Evolutionary conservation across 2,888 invertebrate genomes (phyloP), one percentile per base, ranked within the genome.

Genomic region (Macropis europaea): DNA sequence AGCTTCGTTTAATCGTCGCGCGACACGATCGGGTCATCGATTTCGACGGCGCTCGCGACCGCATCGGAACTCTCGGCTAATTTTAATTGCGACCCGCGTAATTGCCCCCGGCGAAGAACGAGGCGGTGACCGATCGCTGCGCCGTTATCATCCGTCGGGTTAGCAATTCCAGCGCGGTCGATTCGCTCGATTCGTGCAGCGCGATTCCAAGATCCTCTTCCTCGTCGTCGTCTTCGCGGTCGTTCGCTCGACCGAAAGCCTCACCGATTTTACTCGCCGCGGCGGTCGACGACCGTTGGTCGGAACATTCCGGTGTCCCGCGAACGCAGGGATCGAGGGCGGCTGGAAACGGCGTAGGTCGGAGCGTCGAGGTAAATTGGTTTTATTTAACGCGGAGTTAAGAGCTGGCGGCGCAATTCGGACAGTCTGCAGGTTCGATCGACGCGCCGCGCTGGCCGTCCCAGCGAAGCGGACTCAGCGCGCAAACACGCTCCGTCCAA

Each of bases 381-480:
- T 15, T 45, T 43, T 11, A 4, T 24, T 43, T 24, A 32, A 24
- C 2, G 38, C 15, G 2, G 6, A n/a, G n/a, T n/a, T n/a, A n/a
- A 40, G 1, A 6, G 34, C 9, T 34, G 47, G 62, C 47, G 13
- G 11, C 3, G 34, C 28, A 13, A n/a, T n/a, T n/a, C n/a, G 50
- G 52, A 36, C 43, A 19, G 63, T 72, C 61, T 57, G 72, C 40
- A 47, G 57, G 54, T 45, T 32, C 71, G 75, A 69, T 75, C 60
- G 64, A 81, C 82, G 61, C 52, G 4, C 15, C 42, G 34, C 1
- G 45, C 26, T 64, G 67, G 53, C 64, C 72, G 82, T 84, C 74
- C 81, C 82, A 43, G 60, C 52, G 78, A 81, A 79, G 73, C 68
- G 66, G 43, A 70, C 76, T 81, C 76, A 79, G 80, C 81, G 80